Conservation (phyloP, 2,113 vertebrate genomes). For the Melanotaenia duboulayi region DNA sequence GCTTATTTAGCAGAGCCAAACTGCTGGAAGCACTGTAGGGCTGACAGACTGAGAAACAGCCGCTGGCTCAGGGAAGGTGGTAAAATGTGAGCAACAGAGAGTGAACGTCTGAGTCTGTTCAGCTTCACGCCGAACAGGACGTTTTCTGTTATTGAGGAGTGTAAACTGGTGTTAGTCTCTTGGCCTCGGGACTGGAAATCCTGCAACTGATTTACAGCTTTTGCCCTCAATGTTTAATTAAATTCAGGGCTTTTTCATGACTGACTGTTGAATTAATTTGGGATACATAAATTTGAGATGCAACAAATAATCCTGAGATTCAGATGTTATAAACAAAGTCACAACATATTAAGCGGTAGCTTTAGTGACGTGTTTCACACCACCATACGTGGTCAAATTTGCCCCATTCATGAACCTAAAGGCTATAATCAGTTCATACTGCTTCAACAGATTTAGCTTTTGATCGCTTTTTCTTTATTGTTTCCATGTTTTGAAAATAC, state of each 20-base stretch:
- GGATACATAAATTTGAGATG: constrained; percentile 8
- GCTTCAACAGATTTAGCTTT: background rate
- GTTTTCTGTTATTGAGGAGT: constrained; percentile 23
- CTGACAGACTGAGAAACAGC: constrained; percentile 41
- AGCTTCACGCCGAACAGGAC: constrained; percentile 19
- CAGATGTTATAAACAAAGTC: constrained; percentile 13
- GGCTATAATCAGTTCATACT: background rate
- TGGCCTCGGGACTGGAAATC: constrained; percentile 39
- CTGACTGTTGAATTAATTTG: background rate
- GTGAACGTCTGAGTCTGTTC: constrained; percentile 30
- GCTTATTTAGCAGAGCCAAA: constrained; percentile 20
- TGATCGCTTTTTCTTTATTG: background rate
- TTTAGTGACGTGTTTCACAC: background rate
- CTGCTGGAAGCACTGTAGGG: constrained; percentile 23
- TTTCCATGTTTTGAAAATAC: background rate
- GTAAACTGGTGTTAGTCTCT: constrained; percentile 26
- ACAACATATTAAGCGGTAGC: background rate
- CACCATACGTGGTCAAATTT: background rate
- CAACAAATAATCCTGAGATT: background rate
- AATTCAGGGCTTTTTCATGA: no score
- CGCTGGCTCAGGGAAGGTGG: constrained; percentile 18
- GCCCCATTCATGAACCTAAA: background rate
- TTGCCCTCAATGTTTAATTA: background rate
- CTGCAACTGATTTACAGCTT: constrained; percentile 22
- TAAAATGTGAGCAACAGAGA: constrained; percentile 22